Conservation (phyloP, 30 jellyfish, hydroid and myxozoan genomes). For the Nemopilema nomurai region DNA sequence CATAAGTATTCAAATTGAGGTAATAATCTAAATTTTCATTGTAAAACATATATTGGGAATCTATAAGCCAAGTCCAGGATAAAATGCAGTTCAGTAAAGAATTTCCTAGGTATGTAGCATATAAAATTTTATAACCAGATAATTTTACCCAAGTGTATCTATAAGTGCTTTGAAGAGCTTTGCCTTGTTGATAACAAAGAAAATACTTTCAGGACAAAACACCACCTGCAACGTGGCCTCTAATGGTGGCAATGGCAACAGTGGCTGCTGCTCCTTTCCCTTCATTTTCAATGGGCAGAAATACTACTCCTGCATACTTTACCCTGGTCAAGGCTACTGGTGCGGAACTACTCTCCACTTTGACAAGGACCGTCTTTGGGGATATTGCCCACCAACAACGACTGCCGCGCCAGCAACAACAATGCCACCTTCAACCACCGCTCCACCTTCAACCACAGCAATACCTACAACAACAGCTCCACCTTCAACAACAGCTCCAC, state of each 20-base stretch:
- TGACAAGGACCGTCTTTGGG: slow-evolving; percentile 94
- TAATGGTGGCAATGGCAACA: slow-evolving; percentile 82
- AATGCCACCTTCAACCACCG: slow-evolving; percentile 30
- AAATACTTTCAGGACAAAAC: slow-evolving; percentile 4
- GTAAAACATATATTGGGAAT: too few relatives aligned
- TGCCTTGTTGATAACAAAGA: background rate
- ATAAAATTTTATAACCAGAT: too few relatives aligned
- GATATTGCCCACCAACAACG: slow-evolving; percentile 70
- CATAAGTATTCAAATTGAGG: too few relatives aligned
- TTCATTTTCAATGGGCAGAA: slow-evolving; percentile 77
- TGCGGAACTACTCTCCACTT: slow-evolving; percentile 80
- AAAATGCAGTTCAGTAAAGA: too few relatives aligned
- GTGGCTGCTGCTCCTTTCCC: slow-evolving; percentile 90
- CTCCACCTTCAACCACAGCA: slow-evolving; percentile 54
- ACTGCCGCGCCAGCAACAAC: background rate
- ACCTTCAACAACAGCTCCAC: slow-evolving; percentile 16
- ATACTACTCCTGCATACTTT: slow-evolving; percentile 61
- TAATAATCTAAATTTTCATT: too few relatives aligned
- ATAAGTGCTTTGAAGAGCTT: background rate
- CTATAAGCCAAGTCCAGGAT: too few relatives aligned
- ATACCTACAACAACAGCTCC: slow-evolving; percentile 36
- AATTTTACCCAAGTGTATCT: too few relatives aligned
- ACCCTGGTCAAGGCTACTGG: slow-evolving; percentile 78
- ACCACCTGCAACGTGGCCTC: slow-evolving; percentile 67
- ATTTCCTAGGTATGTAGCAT: too few relatives aligned